Evolutionary conservation across 2,113 vertebrate species (phyloP).

Genomic region (Oxygymnocypris stewartii): DNA sequence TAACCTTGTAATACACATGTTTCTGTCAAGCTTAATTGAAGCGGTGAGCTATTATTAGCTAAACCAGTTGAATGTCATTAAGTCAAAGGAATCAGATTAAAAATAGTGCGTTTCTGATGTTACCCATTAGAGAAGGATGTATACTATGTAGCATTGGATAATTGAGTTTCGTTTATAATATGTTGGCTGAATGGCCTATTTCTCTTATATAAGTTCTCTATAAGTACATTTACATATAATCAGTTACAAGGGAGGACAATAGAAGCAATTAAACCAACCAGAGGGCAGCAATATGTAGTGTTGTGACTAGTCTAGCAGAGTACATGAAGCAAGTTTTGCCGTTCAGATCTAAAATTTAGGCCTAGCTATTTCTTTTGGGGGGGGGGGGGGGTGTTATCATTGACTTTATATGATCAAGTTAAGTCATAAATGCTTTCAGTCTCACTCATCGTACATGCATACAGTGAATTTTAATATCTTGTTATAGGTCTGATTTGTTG

Average conservation of each 20-base stretch:
- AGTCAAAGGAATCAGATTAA: not conserved
- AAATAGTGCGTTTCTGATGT: not conserved
- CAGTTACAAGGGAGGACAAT: too few relatives aligned
- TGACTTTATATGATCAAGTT: not conserved
- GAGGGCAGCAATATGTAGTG: too few relatives aligned
- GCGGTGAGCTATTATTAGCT: not conserved
- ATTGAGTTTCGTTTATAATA: not conserved
- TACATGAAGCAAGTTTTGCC: too few relatives aligned
- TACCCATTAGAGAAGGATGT: not conserved
- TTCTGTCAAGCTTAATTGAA: conserved; percentile 20
- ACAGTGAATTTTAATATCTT: not conserved
- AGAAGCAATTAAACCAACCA: too few relatives aligned
- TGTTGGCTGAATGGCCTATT: not conserved
- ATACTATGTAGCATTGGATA: not conserved
- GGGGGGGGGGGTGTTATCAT: too few relatives aligned
- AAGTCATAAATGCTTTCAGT: not conserved
- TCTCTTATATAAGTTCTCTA: not conserved
- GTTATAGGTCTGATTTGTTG: not conserved
- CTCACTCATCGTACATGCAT: too few relatives aligned
- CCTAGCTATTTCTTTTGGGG: too few relatives aligned
- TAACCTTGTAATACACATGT: conserved; percentile 16
- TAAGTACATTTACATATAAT: too few relatives aligned
- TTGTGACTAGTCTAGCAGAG: too few relatives aligned
- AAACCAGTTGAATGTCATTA: not conserved
- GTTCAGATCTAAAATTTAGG: too few relatives aligned